Conservation (phyloP, 2,888 invertebrate species). For the Leistus spinibarbis region DNA sequence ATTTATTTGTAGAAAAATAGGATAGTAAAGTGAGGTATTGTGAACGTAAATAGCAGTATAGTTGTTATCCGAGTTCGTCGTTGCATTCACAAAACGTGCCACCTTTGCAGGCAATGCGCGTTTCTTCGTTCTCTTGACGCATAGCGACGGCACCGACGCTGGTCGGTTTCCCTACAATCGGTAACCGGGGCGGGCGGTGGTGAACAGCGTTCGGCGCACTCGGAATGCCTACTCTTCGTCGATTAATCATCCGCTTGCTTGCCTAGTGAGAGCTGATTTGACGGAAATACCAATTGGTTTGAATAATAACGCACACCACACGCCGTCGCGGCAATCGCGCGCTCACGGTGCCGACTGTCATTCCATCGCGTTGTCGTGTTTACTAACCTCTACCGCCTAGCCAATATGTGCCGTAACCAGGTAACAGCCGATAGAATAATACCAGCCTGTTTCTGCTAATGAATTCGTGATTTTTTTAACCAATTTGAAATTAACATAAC, state of each 20-base stretch:
- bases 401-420: background rate
- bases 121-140: background rate
- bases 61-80: background rate
- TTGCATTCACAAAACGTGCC: background rate
- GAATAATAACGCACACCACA: slow-evolving; percentile 6
- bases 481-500: background rate
- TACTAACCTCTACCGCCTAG: background rate
- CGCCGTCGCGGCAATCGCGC: background rate
- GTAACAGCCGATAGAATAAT: background rate
- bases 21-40: background rate
- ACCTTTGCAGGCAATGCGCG: background rate
- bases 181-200: background rate
- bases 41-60: background rate
- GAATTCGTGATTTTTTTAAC: background rate
- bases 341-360: background rate
- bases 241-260: slow-evolving; percentile 7
- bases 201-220: background rate
- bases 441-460: background rate
- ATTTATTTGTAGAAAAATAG: background rate
- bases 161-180: background rate
- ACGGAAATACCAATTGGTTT: slow-evolving; percentile 13
- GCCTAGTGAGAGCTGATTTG: slow-evolving; percentile 8
- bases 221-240: background rate
- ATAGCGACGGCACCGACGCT: background rate
- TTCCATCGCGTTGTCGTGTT: background rate